Conservation (phyloP, 2,888 invertebrate genomes). For the Sympetrum striolatum region DNA sequence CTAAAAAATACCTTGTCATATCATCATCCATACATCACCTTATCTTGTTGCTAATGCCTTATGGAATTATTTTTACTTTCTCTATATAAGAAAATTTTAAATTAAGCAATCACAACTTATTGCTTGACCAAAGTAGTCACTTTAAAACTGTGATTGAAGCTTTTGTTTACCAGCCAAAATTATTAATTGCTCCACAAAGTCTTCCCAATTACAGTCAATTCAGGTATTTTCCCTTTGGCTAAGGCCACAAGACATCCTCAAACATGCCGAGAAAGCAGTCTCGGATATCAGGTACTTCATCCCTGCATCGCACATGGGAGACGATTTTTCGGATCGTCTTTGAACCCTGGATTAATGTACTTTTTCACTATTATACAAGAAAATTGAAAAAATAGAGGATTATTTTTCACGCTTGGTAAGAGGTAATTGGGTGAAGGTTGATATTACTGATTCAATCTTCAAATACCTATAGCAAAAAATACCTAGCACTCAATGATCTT, state of each 20-base stretch:
- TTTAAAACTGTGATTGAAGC: not conserved
- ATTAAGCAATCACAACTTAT: not conserved
- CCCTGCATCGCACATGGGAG: not conserved
- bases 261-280: not conserved
- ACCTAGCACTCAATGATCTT: not conserved
- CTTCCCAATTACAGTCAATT: not conserved
- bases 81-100: not conserved
- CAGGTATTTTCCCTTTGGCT: slow-evolving; percentile 8
- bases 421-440: slow-evolving; percentile 23
- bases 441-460: not conserved
- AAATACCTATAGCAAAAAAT: not conserved
- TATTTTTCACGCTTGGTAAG: slow-evolving; percentile 16
- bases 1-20: not conserved
- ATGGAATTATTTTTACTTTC: too few relatives aligned
- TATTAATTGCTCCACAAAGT: not conserved
- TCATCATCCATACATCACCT: not conserved
- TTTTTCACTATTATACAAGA: slow-evolving; percentile 25
- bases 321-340: not conserved
- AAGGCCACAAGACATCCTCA: slow-evolving; percentile 36
- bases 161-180: not conserved
- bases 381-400: slow-evolving; percentile 36
- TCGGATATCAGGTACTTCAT: slow-evolving; percentile 26
- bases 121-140: not conserved
- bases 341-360: slow-evolving; percentile 10
- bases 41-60: too few relatives aligned